Conservation (phyloP, 2,113 vertebrate species). For the Xyliphius kryptos region DNA sequence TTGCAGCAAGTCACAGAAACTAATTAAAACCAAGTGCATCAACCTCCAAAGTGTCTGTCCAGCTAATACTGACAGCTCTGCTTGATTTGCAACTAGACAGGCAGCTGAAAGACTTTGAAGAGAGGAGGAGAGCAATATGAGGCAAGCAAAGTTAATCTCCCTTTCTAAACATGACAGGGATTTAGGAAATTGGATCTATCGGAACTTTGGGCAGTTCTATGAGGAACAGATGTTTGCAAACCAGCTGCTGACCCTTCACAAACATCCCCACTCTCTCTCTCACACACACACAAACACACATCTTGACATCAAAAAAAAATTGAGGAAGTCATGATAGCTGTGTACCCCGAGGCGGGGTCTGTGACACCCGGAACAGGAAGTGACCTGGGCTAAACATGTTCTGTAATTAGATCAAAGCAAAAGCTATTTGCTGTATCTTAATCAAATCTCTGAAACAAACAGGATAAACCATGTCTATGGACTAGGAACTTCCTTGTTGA, state of each 20-base stretch:
- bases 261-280: slow-evolving; percentile 30
- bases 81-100: slow-evolving; percentile 46
- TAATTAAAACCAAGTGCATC: slow-evolving; percentile 45
- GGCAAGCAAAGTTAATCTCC: slow-evolving; percentile 59
- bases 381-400: too few species aligned
- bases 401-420: too few species aligned
- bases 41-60: slow-evolving; percentile 27
- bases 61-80: slow-evolving; percentile 24
- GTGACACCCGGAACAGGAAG: too few species aligned
- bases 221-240: slow-evolving; percentile 63
- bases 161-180: slow-evolving; percentile 47
- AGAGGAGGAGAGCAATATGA: slow-evolving; percentile 45
- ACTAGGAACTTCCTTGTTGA: too few species aligned
- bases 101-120: slow-evolving; percentile 16
- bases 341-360: too few species aligned
- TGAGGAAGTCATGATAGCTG: too few species aligned
- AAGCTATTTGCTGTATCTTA: too few species aligned
- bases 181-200: slow-evolving; percentile 61
- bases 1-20: too few species aligned
- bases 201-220: slow-evolving; percentile 47
- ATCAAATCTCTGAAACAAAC: too few species aligned
- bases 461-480: too few species aligned
- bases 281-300: slow-evolving; percentile 11
- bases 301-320: too few species aligned
- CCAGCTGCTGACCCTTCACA: slow-evolving; percentile 45